phyloP scores from a whole-genome alignment of 2,797 vertebrate species.

The Liparis tanakae region DNA sequence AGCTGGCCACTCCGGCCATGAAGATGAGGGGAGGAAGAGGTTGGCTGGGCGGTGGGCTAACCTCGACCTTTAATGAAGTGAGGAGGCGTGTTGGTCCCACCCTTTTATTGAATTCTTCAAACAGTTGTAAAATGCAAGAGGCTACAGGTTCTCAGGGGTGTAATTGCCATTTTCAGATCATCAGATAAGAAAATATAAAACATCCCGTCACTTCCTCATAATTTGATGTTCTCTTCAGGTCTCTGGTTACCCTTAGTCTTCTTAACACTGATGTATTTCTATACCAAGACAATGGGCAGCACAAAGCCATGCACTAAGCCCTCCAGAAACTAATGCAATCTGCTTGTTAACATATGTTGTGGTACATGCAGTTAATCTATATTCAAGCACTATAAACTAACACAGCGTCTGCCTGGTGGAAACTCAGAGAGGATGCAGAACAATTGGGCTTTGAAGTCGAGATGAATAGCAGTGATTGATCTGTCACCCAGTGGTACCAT shows the following conservation, averaged over 20 bases:
- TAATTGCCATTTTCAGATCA: neutral
- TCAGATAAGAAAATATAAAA: neutral
- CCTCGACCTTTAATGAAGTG: conserved; percentile 8
- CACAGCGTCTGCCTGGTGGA: conserved; percentile 12
- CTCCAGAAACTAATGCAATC: conserved; percentile 4
- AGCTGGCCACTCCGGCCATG: conserved; percentile 29
- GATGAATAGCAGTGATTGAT: conserved; percentile 52
- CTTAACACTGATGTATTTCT: neutral
- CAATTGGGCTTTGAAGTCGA: conserved; percentile 54
- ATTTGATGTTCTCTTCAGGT: neutral
- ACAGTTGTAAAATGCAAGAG: neutral
- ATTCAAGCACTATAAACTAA: conserved; percentile 3
- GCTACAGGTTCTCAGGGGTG: neutral
- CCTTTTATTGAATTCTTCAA: conserved; percentile 3
- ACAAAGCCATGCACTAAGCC: neutral
- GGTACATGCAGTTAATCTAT: conserved; percentile 9
- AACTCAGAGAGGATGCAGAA: conserved; percentile 24
- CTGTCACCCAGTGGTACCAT: conserved; percentile 60
- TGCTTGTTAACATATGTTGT: conserved; percentile 10
- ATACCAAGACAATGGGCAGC: neutral
- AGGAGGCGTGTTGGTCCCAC: conserved; percentile 15
- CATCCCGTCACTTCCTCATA: neutral
- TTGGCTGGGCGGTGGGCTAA: neutral
- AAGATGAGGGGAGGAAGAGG: conserved; percentile 4
- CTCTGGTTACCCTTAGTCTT: neutral